These are phyloP conservation scores for Thalpophila matura DNA, from an alignment of 2,888 invertebrate genomes.

Conservation along the genomic window DNA sequence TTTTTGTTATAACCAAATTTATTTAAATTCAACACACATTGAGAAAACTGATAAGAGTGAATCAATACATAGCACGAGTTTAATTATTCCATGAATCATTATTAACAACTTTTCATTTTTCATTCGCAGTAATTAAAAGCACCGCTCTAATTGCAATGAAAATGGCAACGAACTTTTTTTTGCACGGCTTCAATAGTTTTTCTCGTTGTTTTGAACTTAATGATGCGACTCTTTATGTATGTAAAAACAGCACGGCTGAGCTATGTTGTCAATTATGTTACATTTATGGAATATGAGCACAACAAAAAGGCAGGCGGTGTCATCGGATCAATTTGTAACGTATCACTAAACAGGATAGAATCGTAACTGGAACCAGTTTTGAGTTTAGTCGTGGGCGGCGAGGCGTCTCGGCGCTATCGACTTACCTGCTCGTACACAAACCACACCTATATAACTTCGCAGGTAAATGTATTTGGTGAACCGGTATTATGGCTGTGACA, in stretches of 20 bases:
- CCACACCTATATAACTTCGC: no score
- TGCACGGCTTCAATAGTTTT: constrained; percentile 22
- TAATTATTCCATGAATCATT: constrained; percentile 38
- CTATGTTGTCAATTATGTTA: constrained; percentile 41
- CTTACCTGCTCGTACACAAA: constrained; percentile 70
- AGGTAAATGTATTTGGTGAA: no score
- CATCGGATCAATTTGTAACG: constrained; percentile 80
- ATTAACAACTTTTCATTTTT: constrained; percentile 41
- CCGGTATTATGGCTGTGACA: no score
- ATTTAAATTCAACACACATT: constrained; percentile 28
- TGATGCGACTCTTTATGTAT: constrained; percentile 30
- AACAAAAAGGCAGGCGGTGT: constrained; percentile 72
- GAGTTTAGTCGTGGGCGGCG: constrained; percentile 76
- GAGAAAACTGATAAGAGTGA: constrained; percentile 6
- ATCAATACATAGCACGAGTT: constrained; percentile 31
- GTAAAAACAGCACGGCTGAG: constrained; percentile 30
- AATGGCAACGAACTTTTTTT: constrained; percentile 36
- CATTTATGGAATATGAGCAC: constrained; percentile 52
- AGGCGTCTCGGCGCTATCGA: constrained; percentile 75
- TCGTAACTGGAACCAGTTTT: constrained; percentile 75
- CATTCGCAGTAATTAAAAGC: constrained; percentile 44
- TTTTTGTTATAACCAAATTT: constrained; percentile 45
- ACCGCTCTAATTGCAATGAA: constrained; percentile 41
- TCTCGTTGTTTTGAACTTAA: constrained; percentile 46
- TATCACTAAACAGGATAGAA: constrained; percentile 77